Base-by-base conservation (phyloP, 2,888 invertebrate species). In the Synergus japonicus region DNA sequence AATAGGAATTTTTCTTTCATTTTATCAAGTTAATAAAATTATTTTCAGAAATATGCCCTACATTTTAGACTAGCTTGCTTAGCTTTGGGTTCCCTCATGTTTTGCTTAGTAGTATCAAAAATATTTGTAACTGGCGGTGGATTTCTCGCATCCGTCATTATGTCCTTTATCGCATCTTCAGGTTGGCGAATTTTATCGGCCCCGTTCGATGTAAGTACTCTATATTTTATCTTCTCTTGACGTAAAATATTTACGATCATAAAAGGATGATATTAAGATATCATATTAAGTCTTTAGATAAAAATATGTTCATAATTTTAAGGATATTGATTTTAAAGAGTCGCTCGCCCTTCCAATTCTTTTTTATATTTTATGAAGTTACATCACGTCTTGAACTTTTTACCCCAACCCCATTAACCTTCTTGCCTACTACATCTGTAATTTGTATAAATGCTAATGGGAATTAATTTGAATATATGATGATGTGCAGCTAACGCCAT, bases 111-210 rank as follows among this genome's bases (percentile, higher is more conserved):
- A 18, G 85, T 89, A 10, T 83, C 86, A 10, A 86, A 82, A 43
- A 29, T 90, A 10, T 78, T 86, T 0, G 73, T 90, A n/a, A 89
- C 91, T 76, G 93, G 94, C 77, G 95, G 95, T 76, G 95, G 96
- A 77, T 92, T 94, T 76, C 92, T 96, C 78, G 94, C 95, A 0
- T 85, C 87, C 7, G 84, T 91, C 18, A 81, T 90, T 13, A 84
- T 91, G 85, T 85, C 91, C 2, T 88, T 90, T 76, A 83, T 90
- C 69, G 88, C 91, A 4, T 87, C 89, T 29, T 87, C 86, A 0
- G 90, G 90, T 12, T 91, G 91, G 91, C 85, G 86, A 80, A 76
- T 89, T 10, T 81, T 89, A 18, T 83, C 87, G 4, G 77, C 76
- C 7, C 83, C 85, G 4, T 90, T 88, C 60, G 86, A 91, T 76